A percentile compares a stretch with the other conserved stretches of the same genome.
These are phyloP conservation scores for Chydorus sphaericus DNA, from an alignment of 2,888 invertebrate species.

Conservation along the genomic window DNA sequence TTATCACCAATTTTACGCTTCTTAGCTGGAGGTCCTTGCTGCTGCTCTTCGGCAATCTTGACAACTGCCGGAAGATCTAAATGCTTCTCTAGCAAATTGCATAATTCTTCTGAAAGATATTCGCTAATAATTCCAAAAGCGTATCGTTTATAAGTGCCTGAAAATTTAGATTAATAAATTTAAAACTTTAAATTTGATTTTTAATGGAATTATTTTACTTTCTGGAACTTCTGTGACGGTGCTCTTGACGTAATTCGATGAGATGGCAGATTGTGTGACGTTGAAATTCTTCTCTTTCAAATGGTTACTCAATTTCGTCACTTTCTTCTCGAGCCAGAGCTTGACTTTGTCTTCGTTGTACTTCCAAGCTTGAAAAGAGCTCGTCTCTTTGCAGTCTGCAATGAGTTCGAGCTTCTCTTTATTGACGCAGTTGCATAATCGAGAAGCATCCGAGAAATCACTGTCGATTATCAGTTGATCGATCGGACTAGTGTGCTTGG, in stretches of 20 bases:
- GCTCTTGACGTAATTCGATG: slow-evolving; percentile 1
- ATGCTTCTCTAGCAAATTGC: background rate
- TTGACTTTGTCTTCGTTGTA: slow-evolving; percentile 10
- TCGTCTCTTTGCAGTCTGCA: slow-evolving; percentile 5
- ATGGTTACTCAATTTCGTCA: background rate
- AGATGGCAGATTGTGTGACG: background rate
- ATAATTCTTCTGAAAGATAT: background rate
- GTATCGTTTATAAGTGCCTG: slow-evolving; percentile 4
- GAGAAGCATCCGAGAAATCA: background rate
- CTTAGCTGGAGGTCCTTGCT: slow-evolving; percentile 6
- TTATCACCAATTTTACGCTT: background rate
- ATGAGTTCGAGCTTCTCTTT: slow-evolving; percentile 1
- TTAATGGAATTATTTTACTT: background rate
- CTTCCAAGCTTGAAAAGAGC: slow-evolving; percentile 7
- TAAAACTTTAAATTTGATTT: background rate
- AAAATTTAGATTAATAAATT: background rate
- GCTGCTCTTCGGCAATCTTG: background rate
- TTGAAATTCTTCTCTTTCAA: slow-evolving; percentile 2
- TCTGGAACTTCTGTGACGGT: background rate
- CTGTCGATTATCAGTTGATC: slow-evolving; percentile 9
- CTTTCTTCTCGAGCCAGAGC: slow-evolving; percentile 8
- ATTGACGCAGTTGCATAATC: background rate
- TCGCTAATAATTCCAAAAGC: slow-evolving; percentile 11
- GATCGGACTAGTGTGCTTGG: slow-evolving; percentile 6
- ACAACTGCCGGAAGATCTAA: background rate